Evolutionary conservation across 2,797 vertebrate species (phyloP).

Genomic region (Oophaga sylvatica): DNA sequence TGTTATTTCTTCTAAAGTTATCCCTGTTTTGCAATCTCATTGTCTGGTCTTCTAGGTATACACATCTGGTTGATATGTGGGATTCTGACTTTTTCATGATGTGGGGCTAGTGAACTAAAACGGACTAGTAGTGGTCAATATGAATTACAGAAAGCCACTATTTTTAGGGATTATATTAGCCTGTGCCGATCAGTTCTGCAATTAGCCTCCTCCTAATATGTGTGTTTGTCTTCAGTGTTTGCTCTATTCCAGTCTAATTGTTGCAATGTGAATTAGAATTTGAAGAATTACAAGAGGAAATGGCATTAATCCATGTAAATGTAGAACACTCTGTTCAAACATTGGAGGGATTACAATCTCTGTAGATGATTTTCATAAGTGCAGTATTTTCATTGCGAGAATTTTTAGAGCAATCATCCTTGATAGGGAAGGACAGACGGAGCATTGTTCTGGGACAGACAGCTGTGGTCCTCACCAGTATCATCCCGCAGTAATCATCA

Average conservation of each 20-base stretch:
- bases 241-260: conserved; percentile 54
- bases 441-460: conserved; percentile 51
- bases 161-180: background rate
- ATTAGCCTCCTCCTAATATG: conserved; percentile 45
- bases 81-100: background rate
- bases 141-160: conserved; percentile 2
- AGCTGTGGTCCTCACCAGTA: conserved; percentile 47
- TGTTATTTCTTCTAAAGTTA: no score
- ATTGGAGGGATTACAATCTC: conserved; percentile 47
- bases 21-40: no score
- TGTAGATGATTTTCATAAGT: conserved; percentile 48
- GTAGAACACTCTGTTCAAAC: conserved; percentile 56
- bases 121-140: background rate
- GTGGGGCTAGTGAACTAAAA: background rate
- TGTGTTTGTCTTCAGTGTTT: conserved; percentile 54
- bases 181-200: conserved; percentile 1
- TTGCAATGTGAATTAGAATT: conserved; percentile 59
- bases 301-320: conserved; percentile 56
- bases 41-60: no score
- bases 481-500: conserved; percentile 46
- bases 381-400: conserved; percentile 37
- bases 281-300: conserved; percentile 60
- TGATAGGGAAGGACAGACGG: conserved; percentile 13
- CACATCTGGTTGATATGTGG: background rate
- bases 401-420: conserved; percentile 29